Conservation (phyloP, 2,113 vertebrate genomes). For the Octodon degus region DNA sequence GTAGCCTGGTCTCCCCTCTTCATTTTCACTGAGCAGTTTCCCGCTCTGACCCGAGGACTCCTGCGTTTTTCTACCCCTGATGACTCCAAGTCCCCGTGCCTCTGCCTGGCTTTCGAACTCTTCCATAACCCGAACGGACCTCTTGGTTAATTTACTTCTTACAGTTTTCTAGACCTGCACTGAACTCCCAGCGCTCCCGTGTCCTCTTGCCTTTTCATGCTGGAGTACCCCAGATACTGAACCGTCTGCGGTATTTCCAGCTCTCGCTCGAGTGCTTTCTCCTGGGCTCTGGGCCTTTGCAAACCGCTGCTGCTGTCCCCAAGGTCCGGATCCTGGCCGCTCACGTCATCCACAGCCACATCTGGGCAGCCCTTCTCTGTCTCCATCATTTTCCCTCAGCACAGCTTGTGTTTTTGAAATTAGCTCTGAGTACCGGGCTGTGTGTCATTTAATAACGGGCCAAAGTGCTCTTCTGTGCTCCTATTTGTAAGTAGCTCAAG, state of each 20-base stretch:
- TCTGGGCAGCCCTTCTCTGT: not conserved
- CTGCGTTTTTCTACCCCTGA: not conserved
- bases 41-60: not conserved
- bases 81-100: not conserved
- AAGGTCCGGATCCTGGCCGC: not conserved
- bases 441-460: not conserved
- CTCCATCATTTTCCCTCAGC: not conserved
- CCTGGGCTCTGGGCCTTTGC: not conserved
- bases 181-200: not conserved
- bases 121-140: not conserved
- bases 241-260: not conserved
- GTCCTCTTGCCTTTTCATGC: not conserved
- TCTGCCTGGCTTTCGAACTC: not conserved
- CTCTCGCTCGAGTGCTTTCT: not conserved
- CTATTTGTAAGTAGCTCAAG: slow-evolving; percentile 4
- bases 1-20: not conserved
- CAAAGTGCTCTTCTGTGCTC: not conserved
- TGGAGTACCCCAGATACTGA: not conserved
- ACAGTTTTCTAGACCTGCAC: not conserved
- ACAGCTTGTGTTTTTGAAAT: not conserved
- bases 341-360: not conserved
- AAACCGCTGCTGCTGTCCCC: not conserved
- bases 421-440: not conserved
- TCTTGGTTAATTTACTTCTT: not conserved
- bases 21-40: not conserved